These are phyloP conservation scores for Mechanitis mazaeus DNA, from an alignment of 2,888 invertebrate species.

Conservation along the genomic window DNA sequence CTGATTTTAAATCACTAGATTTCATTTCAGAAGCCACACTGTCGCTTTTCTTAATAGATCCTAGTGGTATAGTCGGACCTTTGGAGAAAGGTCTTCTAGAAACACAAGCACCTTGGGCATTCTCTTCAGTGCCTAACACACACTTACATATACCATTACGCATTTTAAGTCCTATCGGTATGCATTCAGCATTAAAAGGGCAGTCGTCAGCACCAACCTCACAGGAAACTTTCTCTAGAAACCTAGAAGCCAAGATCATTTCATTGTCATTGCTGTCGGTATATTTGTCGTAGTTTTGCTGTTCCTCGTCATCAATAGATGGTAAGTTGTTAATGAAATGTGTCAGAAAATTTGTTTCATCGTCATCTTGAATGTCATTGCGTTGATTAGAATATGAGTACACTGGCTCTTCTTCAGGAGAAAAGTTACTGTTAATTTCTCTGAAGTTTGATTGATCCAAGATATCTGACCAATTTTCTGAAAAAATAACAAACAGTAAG, in stretches of 20 bases:
- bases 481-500: slow-evolving; percentile 16
- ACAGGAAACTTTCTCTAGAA: slow-evolving; percentile 75
- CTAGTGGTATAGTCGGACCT: slow-evolving; percentile 55
- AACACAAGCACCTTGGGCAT: slow-evolving; percentile 57
- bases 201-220: slow-evolving; percentile 79
- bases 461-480: slow-evolving; percentile 73
- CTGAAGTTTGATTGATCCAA: slow-evolving; percentile 64
- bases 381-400: slow-evolving; percentile 56
- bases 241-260: slow-evolving; percentile 68
- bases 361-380: slow-evolving; percentile 57
- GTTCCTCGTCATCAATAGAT: slow-evolving; percentile 56
- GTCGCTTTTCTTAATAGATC: slow-evolving; percentile 54
- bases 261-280: slow-evolving; percentile 60
- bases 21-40: slow-evolving; percentile 42
- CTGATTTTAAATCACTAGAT: slow-evolving; percentile 43
- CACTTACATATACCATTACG: slow-evolving; percentile 85
- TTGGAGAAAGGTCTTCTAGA: slow-evolving; percentile 60
- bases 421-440: slow-evolving; percentile 57
- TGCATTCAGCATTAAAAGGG: slow-evolving; percentile 82
- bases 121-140: slow-evolving; percentile 76
- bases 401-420: slow-evolving; percentile 62
- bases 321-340: slow-evolving; percentile 64
- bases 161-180: slow-evolving; percentile 70
- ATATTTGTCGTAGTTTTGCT: slow-evolving; percentile 56
- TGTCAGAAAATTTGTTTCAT: slow-evolving; percentile 57